Evolutionary conservation across 2,888 invertebrate species (phyloP), one percentile per base, ranked within the genome.

Genomic region (Lasioglossum morio): DNA sequence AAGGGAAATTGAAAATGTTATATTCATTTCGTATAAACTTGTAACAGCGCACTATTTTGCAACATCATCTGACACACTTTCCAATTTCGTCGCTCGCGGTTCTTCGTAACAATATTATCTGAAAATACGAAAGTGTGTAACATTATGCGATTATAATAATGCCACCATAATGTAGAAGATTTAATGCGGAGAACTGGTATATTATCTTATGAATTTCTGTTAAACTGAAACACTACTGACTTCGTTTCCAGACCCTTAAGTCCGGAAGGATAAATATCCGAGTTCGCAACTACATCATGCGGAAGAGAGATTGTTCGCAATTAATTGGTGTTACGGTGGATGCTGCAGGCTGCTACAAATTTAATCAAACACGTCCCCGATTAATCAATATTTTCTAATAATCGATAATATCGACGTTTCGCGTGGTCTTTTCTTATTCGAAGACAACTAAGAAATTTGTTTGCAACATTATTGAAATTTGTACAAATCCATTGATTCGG

Each of bases 1-100:
- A 79, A 85, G 79, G 76, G 85, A 85, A 79, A 85, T 85, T 85
- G 66, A 37, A 79, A 27, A 40, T 79, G 34, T 48, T 60, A 40
- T 40, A 74, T 84, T 74, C 74, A 40, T 60, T 72, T 83, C 70
- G 72, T 43, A 43, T 23, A 30, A 69, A n/a, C n/a, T 34, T 40
- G 60, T 10, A 2, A n/a, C 7, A 1, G n/a, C 16, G 34, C 14
- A 10, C 5, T 19, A 40, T 76, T 63, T 43, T 69, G 19, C 34
- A 69, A 37, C 37, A 69, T 69, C 23, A 23, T 37, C 37, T 37
- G 19, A 37, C 34, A 34, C 23, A 69, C 37, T 69, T 34, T 69
- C 34, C 34, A 37, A 34, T 66, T 34, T 27, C 30, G 14, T 16
- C 5, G 27, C 16, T 12, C 3, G 5, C 27, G n/a, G 4, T 30